These are phyloP conservation scores for Oasisia sp. DNA, from an alignment of 2,888 invertebrate species.

Conservation along the genomic window DNA sequence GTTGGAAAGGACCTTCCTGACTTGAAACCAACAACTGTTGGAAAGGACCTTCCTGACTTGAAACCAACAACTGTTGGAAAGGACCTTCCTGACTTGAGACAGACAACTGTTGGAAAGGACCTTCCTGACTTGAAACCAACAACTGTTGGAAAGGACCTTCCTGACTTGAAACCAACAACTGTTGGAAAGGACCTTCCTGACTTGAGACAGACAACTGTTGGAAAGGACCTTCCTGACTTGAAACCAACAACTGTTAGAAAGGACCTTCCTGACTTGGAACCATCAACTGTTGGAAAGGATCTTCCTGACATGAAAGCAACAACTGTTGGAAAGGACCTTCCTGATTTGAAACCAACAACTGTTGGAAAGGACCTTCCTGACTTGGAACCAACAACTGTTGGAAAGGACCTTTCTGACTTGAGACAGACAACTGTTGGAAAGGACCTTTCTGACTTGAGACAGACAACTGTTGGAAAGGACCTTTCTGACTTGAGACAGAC, in stretches of 20 bases:
- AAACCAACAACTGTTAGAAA: neutral
- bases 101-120: neutral
- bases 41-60: too few species aligned
- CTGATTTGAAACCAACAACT: neutral
- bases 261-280: neutral
- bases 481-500: neutral
- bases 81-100: neutral
- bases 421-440: neutral
- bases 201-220: neutral
- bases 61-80: too few species aligned
- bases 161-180: neutral
- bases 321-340: neutral
- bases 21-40: too few species aligned
- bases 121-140: neutral
- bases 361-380: neutral
- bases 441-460: neutral
- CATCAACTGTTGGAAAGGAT: neutral
- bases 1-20: too few species aligned
- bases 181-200: neutral
- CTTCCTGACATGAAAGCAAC: neutral
- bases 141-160: neutral
- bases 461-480: neutral
- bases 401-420: neutral
- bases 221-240: neutral
- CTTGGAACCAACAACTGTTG: neutral